phyloP scores from a whole-genome alignment of 2,113 vertebrate genomes.

The Mormoops blainvillei region DNA sequence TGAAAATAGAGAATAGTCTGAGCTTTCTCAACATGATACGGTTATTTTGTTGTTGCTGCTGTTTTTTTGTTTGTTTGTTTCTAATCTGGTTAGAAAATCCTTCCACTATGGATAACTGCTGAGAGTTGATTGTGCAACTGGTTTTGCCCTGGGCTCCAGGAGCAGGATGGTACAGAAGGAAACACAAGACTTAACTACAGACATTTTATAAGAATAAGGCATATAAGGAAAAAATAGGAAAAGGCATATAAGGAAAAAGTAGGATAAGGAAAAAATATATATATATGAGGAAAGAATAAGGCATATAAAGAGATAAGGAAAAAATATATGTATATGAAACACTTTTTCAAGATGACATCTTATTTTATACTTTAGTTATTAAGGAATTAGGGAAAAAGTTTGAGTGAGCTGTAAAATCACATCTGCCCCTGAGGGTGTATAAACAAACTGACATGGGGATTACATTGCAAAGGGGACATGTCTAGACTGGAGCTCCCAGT shows the following conservation, averaged over 20 bases:
- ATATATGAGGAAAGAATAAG: not conserved
- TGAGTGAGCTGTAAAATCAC: not conserved
- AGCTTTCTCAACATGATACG: not conserved
- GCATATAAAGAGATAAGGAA: not conserved
- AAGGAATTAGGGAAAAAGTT: not conserved
- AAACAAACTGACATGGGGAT: not conserved
- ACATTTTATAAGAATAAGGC: not conserved
- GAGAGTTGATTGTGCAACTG: not conserved
- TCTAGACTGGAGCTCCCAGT: not conserved
- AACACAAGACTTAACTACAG: not conserved
- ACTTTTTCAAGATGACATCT: not conserved
- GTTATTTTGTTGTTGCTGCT: not conserved
- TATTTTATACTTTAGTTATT: not conserved
- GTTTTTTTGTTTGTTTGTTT: not conserved
- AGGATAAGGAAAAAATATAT: not conserved
- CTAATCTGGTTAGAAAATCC: not conserved
- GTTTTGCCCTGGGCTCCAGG: not conserved
- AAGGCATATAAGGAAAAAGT: not conserved
- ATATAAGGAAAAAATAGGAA: not conserved
- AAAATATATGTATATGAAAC: not conserved
- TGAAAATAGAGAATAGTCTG: not conserved
- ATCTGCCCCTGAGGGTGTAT: not conserved
- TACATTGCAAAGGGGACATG: not conserved
- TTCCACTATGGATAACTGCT: not conserved
- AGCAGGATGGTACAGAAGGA: not conserved